phyloP scores from a whole-genome alignment of 2,113 vertebrate genomes.

The Pygoscelis antarcticus region DNA sequence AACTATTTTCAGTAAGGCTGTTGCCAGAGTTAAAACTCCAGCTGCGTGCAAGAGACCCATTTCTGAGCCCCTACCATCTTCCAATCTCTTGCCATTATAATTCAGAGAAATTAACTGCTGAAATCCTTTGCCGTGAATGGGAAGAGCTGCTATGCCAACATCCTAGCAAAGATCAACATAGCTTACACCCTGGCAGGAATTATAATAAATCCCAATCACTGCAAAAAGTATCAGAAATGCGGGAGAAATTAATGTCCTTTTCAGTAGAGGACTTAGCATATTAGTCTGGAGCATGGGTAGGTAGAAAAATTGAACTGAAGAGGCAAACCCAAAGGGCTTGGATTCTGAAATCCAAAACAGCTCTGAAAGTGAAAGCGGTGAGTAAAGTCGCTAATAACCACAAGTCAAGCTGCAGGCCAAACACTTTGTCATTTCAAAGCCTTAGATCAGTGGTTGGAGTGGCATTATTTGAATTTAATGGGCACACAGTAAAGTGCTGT shows the following conservation, averaged over 20 bases:
- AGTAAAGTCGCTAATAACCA: not conserved
- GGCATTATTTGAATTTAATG: conserved; percentile 36
- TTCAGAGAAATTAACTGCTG: not conserved
- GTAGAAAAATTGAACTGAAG: not conserved
- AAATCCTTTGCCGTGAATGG: not conserved
- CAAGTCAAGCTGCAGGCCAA: conserved; percentile 4
- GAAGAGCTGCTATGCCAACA: not conserved
- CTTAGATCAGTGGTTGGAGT: not conserved
- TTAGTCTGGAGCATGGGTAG: not conserved
- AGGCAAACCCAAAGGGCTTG: not conserved
- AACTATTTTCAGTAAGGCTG: not conserved
- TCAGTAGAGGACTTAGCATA: not conserved
- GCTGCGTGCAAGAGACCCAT: not conserved
- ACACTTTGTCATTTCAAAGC: not conserved
- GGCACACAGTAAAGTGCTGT: not conserved
- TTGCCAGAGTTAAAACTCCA: not conserved
- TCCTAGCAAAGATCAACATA: not conserved
- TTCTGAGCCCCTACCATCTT: not conserved
- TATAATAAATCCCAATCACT: not conserved
- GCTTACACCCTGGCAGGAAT: not conserved
- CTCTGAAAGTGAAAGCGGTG: not conserved
- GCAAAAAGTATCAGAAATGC: not conserved
- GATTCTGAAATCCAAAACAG: not conserved
- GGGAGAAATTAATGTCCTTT: not conserved
- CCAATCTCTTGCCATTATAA: not conserved